phyloP scores from a whole-genome alignment of 2,888 invertebrate genomes.

The Dryocosmus kuriphilus region DNA sequence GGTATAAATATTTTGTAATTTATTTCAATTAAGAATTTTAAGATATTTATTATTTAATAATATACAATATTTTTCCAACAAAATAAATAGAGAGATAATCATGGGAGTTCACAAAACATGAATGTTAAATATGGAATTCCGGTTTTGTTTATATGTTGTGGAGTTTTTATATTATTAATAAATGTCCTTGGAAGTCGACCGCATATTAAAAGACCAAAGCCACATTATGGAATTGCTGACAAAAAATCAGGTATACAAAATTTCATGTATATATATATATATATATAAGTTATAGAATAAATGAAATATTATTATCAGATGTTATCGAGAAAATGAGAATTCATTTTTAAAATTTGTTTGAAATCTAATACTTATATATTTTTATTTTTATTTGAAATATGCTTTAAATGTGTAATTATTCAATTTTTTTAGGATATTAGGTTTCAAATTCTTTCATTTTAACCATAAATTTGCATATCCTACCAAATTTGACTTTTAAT shows the following conservation, averaged over 20 bases:
- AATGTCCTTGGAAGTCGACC: constrained; percentile 18
- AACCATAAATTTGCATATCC: background rate
- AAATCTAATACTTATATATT: too few species aligned
- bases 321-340: too few species aligned
- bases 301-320: too few species aligned
- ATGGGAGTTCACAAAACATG: constrained; percentile 15
- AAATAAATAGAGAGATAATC: background rate
- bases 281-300: too few species aligned
- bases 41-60: background rate
- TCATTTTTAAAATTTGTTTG: too few species aligned
- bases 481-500: background rate
- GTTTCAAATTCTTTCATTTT: too few species aligned
- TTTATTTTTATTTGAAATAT: too few species aligned
- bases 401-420: too few species aligned
- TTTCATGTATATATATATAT: background rate
- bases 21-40: background rate
- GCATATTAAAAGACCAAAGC: constrained; percentile 13
- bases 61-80: background rate
- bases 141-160: constrained; percentile 23
- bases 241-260: constrained; percentile 14
- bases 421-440: too few species aligned
- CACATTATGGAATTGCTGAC: background rate
- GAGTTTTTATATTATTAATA: constrained; percentile 18
- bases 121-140: constrained; percentile 27
- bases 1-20: background rate